Evolutionary conservation across 2,888 invertebrate species (phyloP), one percentile per base, ranked within the genome.

Genomic region (Lamproptera curius): DNA sequence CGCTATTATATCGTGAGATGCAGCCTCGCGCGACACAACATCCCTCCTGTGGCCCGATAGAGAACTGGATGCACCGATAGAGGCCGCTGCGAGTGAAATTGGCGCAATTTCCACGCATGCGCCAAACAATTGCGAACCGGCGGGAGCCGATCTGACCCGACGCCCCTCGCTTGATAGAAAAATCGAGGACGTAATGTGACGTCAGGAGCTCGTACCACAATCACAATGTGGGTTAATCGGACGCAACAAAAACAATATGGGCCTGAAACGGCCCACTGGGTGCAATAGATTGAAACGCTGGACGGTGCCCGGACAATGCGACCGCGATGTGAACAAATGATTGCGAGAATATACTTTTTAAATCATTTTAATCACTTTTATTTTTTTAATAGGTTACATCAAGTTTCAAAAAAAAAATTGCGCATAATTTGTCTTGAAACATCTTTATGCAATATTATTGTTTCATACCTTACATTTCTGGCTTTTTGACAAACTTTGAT

Each of bases 81-180:
- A 85, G 85, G 85, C 71, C 85, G 83, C 83, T 78, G 76, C 65
- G 59, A 58, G 70, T 75, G 69, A 80, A 86, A 87, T 86, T 86
- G 86, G 86, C 86, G 86, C 86, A 87, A 84, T 82, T 82, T 76
- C 57, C 56, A 69, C 86, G 85, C 86, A 85, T 81, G 86, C 86
- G 86, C 73, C 48, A 49, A 67, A 67, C 68, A 75, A 68, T 57
- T 64, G 70, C 73, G 70, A 75, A 70, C 79, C 77, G 80, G 78
- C 78, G 74, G 76, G 72, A 73, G 65, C 73, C 76, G 74, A 77
- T 71, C 70, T 73, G 81, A 75, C 76, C 76, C 78, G 73, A 78
- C 76, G 74, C 76, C 78, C 78, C 77, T 73, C 69, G 78, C 72
- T 73, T 79, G 77, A 80, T 81, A 80, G 76, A 76, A 83, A 85